Evolutionary conservation across 2,113 vertebrate species (phyloP), one percentile per base, ranked within the genome.

Genomic region (Syngnathus floridae): DNA sequence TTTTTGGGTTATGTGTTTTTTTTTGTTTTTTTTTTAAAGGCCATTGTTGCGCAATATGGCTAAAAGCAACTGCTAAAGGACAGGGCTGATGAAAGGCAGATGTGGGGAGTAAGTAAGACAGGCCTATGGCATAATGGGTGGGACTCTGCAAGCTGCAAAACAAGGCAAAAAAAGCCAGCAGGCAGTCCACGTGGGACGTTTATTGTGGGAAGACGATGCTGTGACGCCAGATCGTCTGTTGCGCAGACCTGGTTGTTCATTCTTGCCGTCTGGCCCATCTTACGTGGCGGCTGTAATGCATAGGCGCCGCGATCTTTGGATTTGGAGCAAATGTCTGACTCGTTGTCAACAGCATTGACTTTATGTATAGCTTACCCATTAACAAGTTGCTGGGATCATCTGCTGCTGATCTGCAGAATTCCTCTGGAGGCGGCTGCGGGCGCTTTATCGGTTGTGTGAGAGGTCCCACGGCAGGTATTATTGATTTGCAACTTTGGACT

Each of bases 61-160:
- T 61, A 61, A 59, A 59, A 43, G 38, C 38, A 12, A 43, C 40
- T 60, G 37, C 17, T 40, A 19, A 60, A 61, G n/a, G 21, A 26
- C 36, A 16, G 21, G 21, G 40, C 40, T 61, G 59, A 61, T 61
- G 59, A 61, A 61, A 61, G 38, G 59, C 59, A 61, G 59, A 61
- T 61, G 59, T 61, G n/a, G 11, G 38, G 59, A 43, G 21, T 2
- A 43, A 61, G 59, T n/a, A 26, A 26, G n/a, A 21, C 59, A 43
- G 38, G 38, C 38, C 59, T 61, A 43, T 17, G 35, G 5, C 38
- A 21, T 26, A 22, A 43, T 61, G 59, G 59, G 59, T 45, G 59
- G 59, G 59, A 61, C 59, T 43, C 21, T 14, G 54, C 26, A 22
- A 45, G 21, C 12, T 43, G 59, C 59, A 61, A 61, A 45, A 61